Conservation (phyloP, 2,797 vertebrate genomes). For the Pipistrellus pygmaeus region DNA sequence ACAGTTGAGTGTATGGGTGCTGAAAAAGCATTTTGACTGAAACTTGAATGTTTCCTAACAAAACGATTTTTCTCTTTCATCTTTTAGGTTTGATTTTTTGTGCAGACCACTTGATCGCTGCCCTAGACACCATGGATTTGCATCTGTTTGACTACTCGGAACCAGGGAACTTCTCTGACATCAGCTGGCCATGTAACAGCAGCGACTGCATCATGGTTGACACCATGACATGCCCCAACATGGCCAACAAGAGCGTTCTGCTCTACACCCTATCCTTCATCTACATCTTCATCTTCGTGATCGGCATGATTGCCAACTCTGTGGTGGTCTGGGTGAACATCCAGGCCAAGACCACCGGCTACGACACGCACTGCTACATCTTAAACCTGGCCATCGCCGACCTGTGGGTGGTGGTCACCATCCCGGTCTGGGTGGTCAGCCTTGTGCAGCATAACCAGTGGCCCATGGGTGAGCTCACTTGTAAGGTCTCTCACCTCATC, state of each 20-base stretch:
- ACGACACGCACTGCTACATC: slow-evolving; percentile 97
- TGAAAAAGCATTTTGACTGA: fast-evolving
- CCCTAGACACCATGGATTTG: slow-evolving; percentile 88
- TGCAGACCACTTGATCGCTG: slow-evolving; percentile 51
- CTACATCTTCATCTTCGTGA: slow-evolving; percentile 95
- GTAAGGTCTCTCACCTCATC: slow-evolving; percentile 95
- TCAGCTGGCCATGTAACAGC: slow-evolving; percentile 88
- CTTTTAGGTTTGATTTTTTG: background rate
- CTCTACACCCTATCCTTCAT: slow-evolving; percentile 93
- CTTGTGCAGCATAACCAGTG: slow-evolving; percentile 95
- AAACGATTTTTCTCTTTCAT: fast-evolving
- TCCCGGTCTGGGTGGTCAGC: slow-evolving; percentile 96
- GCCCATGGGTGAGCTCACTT: slow-evolving; percentile 95
- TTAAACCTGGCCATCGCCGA: slow-evolving; percentile 95
- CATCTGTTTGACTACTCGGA: slow-evolving; percentile 89
- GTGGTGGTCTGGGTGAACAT: slow-evolving; percentile 97
- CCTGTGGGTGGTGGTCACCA: slow-evolving; percentile 94
- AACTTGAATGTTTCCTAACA: background rate
- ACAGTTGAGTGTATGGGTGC: fast-evolving
- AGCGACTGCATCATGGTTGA: slow-evolving; percentile 91
- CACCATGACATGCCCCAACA: slow-evolving; percentile 87
- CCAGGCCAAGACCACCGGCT: slow-evolving; percentile 92
- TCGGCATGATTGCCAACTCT: slow-evolving; percentile 94
- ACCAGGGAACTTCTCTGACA: slow-evolving; percentile 89
- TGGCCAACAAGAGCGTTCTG: slow-evolving; percentile 91